A percentile compares a stretch with the other conserved stretches of the same genome.
Conservation (phyloP, 2,797 vertebrate genomes). For the Myotis planiceps region DNA sequence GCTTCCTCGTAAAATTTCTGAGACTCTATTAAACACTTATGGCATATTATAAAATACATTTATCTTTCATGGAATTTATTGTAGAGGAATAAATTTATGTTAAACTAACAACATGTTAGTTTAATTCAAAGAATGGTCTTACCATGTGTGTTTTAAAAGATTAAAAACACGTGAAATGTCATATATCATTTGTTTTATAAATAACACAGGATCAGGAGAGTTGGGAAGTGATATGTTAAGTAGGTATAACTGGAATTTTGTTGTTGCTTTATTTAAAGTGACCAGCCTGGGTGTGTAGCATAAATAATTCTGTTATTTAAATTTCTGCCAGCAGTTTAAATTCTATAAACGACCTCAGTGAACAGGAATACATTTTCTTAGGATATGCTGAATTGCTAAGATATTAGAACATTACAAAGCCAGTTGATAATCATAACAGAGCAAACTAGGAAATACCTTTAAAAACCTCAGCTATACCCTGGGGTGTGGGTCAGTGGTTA, state of each 20-base stretch:
- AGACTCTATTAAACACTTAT: background rate
- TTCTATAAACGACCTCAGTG: background rate
- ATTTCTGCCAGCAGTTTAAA: background rate
- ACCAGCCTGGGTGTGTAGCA: background rate
- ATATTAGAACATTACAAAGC: background rate
- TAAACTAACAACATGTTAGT: background rate
- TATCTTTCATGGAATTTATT: background rate
- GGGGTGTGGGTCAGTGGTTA: no score
- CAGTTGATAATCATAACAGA: background rate
- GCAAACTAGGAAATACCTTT: background rate
- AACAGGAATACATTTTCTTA: background rate
- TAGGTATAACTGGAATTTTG: background rate
- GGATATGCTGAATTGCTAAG: background rate
- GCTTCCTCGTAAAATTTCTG: background rate
- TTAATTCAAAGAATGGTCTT: conserved; percentile 25
- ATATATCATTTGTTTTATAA: conserved; percentile 14
- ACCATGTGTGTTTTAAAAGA: background rate
- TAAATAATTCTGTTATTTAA: background rate
- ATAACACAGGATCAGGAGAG: background rate
- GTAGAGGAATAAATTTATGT: background rate
- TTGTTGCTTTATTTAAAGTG: background rate
- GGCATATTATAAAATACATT: background rate
- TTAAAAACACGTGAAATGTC: background rate
- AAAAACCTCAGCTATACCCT: background rate
- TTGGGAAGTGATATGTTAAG: background rate